These are phyloP conservation scores for Montipora cactus DNA, from an alignment of 64 coral and sea anemone genomes.

Conservation along the genomic window DNA sequence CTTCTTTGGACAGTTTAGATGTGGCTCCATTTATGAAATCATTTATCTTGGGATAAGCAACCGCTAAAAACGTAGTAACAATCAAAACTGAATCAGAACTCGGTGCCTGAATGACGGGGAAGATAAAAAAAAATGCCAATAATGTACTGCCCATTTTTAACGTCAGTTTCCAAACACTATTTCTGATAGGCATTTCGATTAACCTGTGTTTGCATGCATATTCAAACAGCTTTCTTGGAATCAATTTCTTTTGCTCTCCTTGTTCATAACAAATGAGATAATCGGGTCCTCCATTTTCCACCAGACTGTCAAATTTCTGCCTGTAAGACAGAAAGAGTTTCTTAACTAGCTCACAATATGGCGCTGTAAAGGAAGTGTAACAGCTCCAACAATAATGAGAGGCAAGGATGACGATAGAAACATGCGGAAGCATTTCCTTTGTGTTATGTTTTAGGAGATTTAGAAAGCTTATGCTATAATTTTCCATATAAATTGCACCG, in stretches of 20 bases:
- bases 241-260: constrained; percentile 4
- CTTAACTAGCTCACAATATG: neutral
- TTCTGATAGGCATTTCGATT: neutral
- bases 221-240: neutral
- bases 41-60: neutral
- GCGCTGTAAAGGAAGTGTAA: neutral
- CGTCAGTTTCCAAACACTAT: neutral
- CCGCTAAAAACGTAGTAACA: neutral
- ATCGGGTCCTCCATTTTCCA: neutral
- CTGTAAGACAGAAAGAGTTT: neutral
- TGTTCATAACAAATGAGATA: neutral
- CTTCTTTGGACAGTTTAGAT: neutral
- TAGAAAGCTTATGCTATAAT: neutral
- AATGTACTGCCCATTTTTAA: neutral
- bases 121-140: neutral
- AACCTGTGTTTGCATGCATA: neutral
- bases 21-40: neutral
- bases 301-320: neutral
- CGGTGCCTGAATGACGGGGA: neutral
- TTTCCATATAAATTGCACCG: neutral
- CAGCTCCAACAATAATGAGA: neutral
- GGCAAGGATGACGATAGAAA: neutral
- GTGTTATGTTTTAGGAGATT: neutral
- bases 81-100: too few relatives aligned
- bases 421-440: neutral